These are phyloP conservation scores for Morone chrysops DNA, from an alignment of 2,113 vertebrate species.

Conservation along the genomic window DNA sequence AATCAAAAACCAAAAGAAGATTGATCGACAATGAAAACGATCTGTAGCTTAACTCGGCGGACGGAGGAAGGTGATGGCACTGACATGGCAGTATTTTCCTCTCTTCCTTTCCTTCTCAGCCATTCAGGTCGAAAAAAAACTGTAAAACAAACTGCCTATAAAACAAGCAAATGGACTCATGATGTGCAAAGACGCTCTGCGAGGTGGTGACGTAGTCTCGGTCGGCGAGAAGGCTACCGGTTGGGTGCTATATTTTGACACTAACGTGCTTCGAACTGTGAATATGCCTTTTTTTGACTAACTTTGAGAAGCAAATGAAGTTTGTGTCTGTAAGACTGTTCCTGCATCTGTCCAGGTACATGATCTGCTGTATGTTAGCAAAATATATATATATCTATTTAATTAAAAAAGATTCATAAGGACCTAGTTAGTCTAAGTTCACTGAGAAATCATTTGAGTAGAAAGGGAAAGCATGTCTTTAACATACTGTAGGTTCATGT, in stretches of 20 bases:
- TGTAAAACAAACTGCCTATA: slow-evolving; percentile 42
- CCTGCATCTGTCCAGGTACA: slow-evolving; percentile 24
- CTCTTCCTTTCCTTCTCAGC: background rate
- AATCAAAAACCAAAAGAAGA: background rate
- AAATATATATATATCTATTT: slow-evolving; percentile 42
- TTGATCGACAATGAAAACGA: background rate
- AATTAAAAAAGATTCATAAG: background rate
- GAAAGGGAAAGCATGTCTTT: slow-evolving; percentile 45
- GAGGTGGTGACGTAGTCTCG: slow-evolving; percentile 5
- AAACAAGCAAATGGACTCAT: slow-evolving; percentile 8
- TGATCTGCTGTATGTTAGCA: slow-evolving; percentile 31
- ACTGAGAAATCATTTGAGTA: slow-evolving; percentile 4
- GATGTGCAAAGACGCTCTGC: background rate
- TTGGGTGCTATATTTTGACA: slow-evolving; percentile 62
- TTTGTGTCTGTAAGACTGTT: slow-evolving; percentile 33
- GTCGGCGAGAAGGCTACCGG: slow-evolving; percentile 3
- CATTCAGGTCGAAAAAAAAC: slow-evolving; percentile 25
- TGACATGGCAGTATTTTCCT: slow-evolving; percentile 8
- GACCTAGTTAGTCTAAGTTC: slow-evolving; percentile 8
- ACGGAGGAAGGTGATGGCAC: background rate
- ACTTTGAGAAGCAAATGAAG: slow-evolving; percentile 55
- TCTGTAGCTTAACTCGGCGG: background rate
- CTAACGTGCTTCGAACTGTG: slow-evolving; percentile 64
- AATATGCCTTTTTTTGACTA: slow-evolving; percentile 65
- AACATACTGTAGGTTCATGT: slow-evolving; percentile 29